Percentiles rank a stretch among this genome's conserved stretches.
phyloP scores from a whole-genome alignment of 2,888 invertebrate genomes.

The Embidobia sp. region DNA sequence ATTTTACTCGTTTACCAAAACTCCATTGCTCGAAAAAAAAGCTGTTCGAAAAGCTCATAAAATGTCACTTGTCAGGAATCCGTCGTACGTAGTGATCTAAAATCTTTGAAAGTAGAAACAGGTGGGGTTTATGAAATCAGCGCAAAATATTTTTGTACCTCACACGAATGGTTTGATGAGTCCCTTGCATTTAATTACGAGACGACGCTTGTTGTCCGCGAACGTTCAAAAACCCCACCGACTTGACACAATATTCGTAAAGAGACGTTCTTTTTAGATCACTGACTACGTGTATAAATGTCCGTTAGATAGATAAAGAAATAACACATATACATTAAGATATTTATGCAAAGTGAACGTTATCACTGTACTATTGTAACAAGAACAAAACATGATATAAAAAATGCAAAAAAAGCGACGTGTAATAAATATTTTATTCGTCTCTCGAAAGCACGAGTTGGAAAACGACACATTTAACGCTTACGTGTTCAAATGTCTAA shows the following conservation, averaged over 20 bases:
- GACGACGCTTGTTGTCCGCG: too few species aligned
- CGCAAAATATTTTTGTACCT: constrained; percentile 36
- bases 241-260: constrained; percentile 3
- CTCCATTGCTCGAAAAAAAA: too few species aligned
- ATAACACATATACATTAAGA: constrained; percentile 17
- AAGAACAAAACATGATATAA: not conserved
- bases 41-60: not conserved
- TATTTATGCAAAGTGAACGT: constrained; percentile 40
- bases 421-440: constrained; percentile 29
- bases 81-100: constrained; percentile 26
- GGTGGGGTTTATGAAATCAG: constrained; percentile 13
- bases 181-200: constrained; percentile 18
- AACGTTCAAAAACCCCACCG: constrained; percentile 8
- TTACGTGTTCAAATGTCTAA: constrained; percentile 53
- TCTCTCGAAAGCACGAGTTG: constrained; percentile 14
- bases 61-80: constrained; percentile 27
- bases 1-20: too few species aligned
- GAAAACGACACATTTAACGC: constrained; percentile 20
- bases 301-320: constrained; percentile 34
- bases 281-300: constrained; percentile 46
- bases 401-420: constrained; percentile 6
- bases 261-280: constrained; percentile 26
- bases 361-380: constrained; percentile 11
- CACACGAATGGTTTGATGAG: constrained; percentile 15
- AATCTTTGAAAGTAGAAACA: constrained; percentile 22